Percentiles rank a stretch among this genome's conserved stretches.
phyloP scores from a whole-genome alignment of 2,888 invertebrate genomes.

The Bugula neritina region DNA sequence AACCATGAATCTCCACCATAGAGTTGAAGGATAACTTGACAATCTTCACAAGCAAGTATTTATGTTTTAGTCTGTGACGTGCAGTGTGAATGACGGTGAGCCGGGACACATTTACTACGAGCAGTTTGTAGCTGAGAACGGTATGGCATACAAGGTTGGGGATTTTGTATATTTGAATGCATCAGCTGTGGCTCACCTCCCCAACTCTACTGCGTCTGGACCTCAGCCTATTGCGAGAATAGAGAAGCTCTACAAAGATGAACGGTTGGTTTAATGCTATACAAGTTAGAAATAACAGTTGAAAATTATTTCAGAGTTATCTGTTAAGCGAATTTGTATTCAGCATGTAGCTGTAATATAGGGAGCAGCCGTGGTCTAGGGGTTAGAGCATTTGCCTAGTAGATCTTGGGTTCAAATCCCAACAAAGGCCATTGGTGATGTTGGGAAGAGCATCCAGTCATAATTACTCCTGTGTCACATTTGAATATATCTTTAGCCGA shows the following conservation, averaged over 20 bases:
- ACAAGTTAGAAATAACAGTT: too few relatives aligned
- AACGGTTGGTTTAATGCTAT: slow-evolving; percentile 73
- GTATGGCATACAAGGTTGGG: slow-evolving; percentile 59
- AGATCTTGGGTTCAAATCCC: too few relatives aligned
- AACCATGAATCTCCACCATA: too few relatives aligned
- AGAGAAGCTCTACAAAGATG: slow-evolving; percentile 87
- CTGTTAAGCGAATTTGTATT: too few relatives aligned
- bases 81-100: slow-evolving; percentile 35
- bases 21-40: too few relatives aligned
- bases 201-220: slow-evolving; percentile 69
- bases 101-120: slow-evolving; percentile 74
- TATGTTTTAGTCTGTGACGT: slow-evolving; percentile 66
- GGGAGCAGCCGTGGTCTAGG: background rate
- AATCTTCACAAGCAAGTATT: too few relatives aligned
- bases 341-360: background rate
- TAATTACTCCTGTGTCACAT: too few relatives aligned
- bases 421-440: too few relatives aligned
- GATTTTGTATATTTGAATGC: slow-evolving; percentile 81
- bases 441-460: too few relatives aligned
- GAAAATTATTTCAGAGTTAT: too few relatives aligned
- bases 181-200: slow-evolving; percentile 4
- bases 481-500: too few relatives aligned
- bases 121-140: slow-evolving; percentile 57
- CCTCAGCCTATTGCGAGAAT: slow-evolving; percentile 86
- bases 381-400: background rate